These are phyloP conservation scores for Orycteropus afer DNA, from an alignment of 2,113 vertebrate species.

Conservation along the genomic window DNA sequence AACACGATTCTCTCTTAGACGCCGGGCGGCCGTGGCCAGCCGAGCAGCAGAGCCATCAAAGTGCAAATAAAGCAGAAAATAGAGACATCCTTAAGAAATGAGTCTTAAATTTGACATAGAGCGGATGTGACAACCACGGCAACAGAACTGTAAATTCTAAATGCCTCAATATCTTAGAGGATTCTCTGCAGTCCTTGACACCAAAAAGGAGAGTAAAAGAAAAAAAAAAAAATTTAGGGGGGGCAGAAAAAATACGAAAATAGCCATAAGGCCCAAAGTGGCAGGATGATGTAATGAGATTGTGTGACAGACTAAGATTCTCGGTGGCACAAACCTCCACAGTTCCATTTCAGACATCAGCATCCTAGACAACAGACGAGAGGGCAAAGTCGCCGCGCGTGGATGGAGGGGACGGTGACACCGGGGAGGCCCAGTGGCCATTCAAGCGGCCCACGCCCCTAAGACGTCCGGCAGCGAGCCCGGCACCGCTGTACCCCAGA, in stretches of 20 bases:
- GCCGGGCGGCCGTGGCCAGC: slow-evolving; percentile 71
- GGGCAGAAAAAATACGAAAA: neutral
- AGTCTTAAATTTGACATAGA: slow-evolving; percentile 83
- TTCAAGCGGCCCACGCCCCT: neutral
- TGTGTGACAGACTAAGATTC: slow-evolving; percentile 62
- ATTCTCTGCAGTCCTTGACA: slow-evolving; percentile 74
- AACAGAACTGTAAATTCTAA: slow-evolving; percentile 72
- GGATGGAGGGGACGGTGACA: neutral
- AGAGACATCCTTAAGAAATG: slow-evolving; percentile 87
- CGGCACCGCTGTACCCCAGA: neutral
- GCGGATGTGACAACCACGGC: slow-evolving; percentile 85
- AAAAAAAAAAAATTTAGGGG: neutral
- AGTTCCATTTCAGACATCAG: slow-evolving; percentile 57
- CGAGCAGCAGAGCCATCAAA: slow-evolving; percentile 77
- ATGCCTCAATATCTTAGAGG: slow-evolving; percentile 74
- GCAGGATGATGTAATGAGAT: slow-evolving; percentile 59
- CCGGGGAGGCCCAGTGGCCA: neutral
- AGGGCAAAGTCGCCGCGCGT: neutral
- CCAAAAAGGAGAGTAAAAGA: neutral
- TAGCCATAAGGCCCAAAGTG: neutral
- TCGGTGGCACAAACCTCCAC: slow-evolving; percentile 53
- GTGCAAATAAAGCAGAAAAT: slow-evolving; percentile 88
- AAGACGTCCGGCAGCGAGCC: neutral
- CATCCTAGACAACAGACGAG: slow-evolving; percentile 18
- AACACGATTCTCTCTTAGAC: slow-evolving; percentile 51